Percentiles rank a stretch among this genome's conserved stretches.
Evolutionary conservation across 2,888 invertebrate genomes (phyloP).

Genomic region (Acutogordius australiensis): DNA sequence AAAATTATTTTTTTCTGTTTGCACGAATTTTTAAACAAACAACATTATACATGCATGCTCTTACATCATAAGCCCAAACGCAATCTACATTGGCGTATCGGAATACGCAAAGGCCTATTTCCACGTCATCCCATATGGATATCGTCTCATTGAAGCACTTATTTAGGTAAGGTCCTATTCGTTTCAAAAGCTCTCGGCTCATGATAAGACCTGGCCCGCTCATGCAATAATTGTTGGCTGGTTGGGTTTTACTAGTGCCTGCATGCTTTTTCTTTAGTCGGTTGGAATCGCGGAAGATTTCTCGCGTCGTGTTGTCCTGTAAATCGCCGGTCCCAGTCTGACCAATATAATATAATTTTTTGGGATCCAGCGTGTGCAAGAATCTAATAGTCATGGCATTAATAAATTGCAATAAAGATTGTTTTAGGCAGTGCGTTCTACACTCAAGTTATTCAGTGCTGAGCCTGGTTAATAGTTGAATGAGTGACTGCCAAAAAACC

Average conservation of each 20-base stretch:
- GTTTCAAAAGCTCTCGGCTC: constrained; percentile 49
- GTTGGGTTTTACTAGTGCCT: constrained; percentile 53
- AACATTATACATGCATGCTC: neutral
- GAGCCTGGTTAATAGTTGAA: too few relatives aligned
- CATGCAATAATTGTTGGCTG: constrained; percentile 95
- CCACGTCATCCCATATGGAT: too few relatives aligned
- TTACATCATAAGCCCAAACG: neutral
- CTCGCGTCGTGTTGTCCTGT: neutral
- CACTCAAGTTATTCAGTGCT: too few relatives aligned
- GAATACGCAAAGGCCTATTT: too few relatives aligned
- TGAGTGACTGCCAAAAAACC: too few relatives aligned
- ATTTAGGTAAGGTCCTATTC: constrained; percentile 62
- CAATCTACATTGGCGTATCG: neutral
- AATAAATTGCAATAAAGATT: too few relatives aligned
- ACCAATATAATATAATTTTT: constrained; percentile 27
- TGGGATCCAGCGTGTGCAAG: neutral
- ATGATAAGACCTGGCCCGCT: constrained; percentile 85
- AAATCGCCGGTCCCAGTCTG: constrained; percentile 29
- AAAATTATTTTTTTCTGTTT: too few relatives aligned
- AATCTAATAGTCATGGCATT: too few relatives aligned
- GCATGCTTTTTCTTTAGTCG: constrained; percentile 37
- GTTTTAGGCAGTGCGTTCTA: too few relatives aligned
- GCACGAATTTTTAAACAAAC: too few relatives aligned
- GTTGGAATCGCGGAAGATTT: neutral
- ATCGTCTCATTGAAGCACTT: too few relatives aligned